phyloP scores from a whole-genome alignment of 23 tunicate species.

The Oikopleura vanhoeffeni region DNA sequence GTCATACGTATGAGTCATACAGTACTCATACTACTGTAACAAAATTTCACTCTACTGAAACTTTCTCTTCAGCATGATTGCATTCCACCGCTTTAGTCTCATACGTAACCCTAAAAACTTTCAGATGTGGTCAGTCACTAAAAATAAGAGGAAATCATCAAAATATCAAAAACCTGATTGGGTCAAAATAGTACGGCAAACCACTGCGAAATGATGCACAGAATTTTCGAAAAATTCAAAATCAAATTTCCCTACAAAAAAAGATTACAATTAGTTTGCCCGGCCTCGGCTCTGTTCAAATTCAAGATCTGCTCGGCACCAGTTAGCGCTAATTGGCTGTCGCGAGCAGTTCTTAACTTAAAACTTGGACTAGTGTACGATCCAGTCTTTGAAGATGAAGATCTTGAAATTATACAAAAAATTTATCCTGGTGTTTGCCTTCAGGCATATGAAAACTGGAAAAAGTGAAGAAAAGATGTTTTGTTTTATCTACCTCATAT shows the following conservation, averaged over 20 bases:
- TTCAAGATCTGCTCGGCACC: constrained; percentile 3
- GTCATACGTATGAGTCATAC: no score
- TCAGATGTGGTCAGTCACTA: neutral
- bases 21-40: no score
- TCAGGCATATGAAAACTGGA: neutral
- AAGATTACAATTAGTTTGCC: neutral
- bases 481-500: neutral
- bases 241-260: neutral
- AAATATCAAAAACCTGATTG: neutral
- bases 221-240: neutral
- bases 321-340: neutral
- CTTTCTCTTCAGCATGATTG: no score
- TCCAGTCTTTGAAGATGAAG: neutral
- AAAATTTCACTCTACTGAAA: no score
- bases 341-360: neutral
- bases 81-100: no score
- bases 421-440: neutral
- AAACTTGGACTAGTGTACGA: neutral
- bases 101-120: no score
- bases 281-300: neutral
- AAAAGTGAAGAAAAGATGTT: neutral
- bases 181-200: neutral
- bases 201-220: neutral
- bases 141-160: neutral
- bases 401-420: neutral